These are phyloP conservation scores for Mus spretus DNA, from an alignment of 2,797 vertebrate genomes.

Conservation along the genomic window DNA sequence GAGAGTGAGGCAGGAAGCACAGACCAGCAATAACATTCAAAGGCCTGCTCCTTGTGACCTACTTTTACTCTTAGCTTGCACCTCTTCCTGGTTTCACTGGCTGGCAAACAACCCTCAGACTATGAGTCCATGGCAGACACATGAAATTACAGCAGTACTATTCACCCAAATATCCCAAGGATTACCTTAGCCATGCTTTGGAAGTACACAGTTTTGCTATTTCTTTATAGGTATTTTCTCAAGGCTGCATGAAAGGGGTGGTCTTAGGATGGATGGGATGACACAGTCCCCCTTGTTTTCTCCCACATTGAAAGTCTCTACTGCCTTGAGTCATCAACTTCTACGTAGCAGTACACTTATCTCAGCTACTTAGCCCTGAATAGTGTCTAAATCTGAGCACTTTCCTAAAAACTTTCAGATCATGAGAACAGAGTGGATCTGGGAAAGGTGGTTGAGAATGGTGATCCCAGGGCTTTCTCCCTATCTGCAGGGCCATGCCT, in stretches of 20 bases:
- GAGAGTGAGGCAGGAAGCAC: neutral
- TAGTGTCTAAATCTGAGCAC: neutral
- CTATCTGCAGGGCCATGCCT: neutral
- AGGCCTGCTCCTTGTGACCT: neutral
- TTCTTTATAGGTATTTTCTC: neutral
- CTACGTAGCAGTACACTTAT: neutral
- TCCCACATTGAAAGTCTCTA: neutral
- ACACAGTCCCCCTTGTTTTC: neutral
- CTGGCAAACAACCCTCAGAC: neutral
- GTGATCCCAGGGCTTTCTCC: neutral
- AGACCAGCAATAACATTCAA: neutral
- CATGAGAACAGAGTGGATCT: neutral
- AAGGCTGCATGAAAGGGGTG: neutral
- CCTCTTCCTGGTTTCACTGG: neutral
- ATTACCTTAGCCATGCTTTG: slow-evolving; percentile 8
- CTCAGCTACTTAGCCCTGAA: neutral
- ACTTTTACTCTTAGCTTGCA: neutral
- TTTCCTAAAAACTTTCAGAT: slow-evolving; percentile 50
- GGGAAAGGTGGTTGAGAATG: neutral
- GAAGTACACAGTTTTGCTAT: neutral
- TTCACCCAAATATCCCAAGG: neutral
- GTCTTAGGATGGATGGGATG: neutral
- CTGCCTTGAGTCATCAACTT: neutral
- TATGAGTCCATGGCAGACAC: neutral
- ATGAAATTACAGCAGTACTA: neutral